Base-by-base conservation (phyloP, 2,888 invertebrate genomes). In the Nymphalis urticae region DNA sequence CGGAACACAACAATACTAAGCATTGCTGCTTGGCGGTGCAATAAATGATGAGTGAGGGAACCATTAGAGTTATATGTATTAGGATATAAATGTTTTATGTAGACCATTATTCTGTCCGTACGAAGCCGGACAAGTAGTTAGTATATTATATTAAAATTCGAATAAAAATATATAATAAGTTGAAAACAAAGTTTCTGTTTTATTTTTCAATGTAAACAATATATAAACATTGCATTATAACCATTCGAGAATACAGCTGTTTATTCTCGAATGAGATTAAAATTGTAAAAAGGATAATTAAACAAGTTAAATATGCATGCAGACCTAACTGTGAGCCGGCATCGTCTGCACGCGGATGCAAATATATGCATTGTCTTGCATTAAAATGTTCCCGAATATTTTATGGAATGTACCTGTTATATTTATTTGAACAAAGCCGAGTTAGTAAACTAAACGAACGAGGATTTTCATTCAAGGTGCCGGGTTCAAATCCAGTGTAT, bases 341-440 rank as follows among this genome's bases (percentile, higher is more conserved):
- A 24, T 47, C 27, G 63, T 56, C 27, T 48, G 51, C 32, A 54
- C 32, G 21, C 48, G 16, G 54, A 66, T 66, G 70, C 64, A 68
- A 70, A 70, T 70, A 27, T 59, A 48, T 70, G 67, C 67, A 62
- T 64, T 58, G 67, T 51, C 32, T 61, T 51, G 70, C 61, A 68
- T 62, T 68, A 62, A 70, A 67, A 66, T 48, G 61, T 27, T 21
- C 53, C 48, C 59, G 61, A 54, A 61, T 50, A n/a, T 47, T 27
- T 66, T 27, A 17, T 6, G 19, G 5, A 19, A n/a, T 50, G 8
- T 50, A 50, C 50, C 17, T 19, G 50, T 24, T 54, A 24, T 54
- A 51, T 54, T 54, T 54, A 50, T 50, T 3, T 50, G 6, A n/a
- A n/a, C 19, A 0, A 50, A 9, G 7, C 7, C 19, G 19, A 19